These are phyloP conservation scores for Mesembrinibis cayennensis DNA, from an alignment of 2,113 vertebrate genomes.

Conservation along the genomic window DNA sequence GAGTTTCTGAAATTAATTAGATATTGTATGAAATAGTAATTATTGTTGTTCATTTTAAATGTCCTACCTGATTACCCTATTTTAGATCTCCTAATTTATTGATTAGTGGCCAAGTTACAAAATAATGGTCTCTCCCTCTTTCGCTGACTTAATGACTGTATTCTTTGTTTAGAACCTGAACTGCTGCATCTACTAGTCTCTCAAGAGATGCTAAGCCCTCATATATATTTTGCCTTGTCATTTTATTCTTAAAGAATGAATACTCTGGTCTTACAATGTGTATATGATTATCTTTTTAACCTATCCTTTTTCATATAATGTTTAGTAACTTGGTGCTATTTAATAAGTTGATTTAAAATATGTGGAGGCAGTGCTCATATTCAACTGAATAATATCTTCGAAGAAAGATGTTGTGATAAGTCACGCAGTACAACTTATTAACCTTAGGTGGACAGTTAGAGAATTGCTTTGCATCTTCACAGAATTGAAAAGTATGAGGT, in stretches of 20 bases:
- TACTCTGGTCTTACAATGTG: not conserved
- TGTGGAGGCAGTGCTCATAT: not conserved
- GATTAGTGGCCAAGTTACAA: not conserved
- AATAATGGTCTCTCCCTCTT: not conserved
- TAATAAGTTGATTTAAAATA: not conserved
- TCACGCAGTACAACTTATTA: not conserved
- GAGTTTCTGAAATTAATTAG: conserved; percentile 44
- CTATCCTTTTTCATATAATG: not conserved
- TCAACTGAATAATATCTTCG: not conserved
- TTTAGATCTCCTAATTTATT: conserved; percentile 15
- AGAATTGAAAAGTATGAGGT: not conserved
- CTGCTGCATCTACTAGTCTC: not conserved
- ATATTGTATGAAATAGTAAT: conserved; percentile 24
- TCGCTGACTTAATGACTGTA: not conserved
- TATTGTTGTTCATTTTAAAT: conserved; percentile 40
- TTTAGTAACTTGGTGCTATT: conserved; percentile 17
- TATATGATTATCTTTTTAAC: conserved; percentile 17
- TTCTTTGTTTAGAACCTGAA: not conserved
- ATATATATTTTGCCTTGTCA: not conserved
- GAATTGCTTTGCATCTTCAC: conserved; percentile 3
- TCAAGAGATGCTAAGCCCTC: not conserved
- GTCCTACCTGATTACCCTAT: not conserved
- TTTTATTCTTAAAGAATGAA: not conserved
- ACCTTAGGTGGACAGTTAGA: not conserved
- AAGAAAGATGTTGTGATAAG: not conserved